A percentile compares a stretch with the other conserved stretches of the same genome.
Evolutionary conservation across 64 coral and sea anemone species (phyloP).

Genomic region (Stichodactyla helianthus): DNA sequence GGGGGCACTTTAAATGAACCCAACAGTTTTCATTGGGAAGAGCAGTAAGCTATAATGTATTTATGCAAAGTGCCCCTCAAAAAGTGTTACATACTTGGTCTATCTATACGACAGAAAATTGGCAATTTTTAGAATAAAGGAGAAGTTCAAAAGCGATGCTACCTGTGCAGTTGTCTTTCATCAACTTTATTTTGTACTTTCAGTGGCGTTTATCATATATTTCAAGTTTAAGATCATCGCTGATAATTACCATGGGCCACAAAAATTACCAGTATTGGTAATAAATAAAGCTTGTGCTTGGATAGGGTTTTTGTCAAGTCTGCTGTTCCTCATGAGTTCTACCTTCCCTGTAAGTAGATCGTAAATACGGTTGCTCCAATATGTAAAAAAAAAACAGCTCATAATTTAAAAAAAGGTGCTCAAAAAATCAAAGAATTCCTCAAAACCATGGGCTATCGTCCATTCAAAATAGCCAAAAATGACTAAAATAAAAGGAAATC

Average conservation of each 20-base stretch:
- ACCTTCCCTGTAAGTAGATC: conserved; percentile 8
- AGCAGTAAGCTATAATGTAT: too few relatives aligned
- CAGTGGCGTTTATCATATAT: conserved; percentile 20
- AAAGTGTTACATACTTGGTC: too few relatives aligned
- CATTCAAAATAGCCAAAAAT: too few relatives aligned
- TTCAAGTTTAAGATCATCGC: conserved; percentile 7
- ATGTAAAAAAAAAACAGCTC: not conserved
- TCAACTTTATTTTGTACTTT: not conserved
- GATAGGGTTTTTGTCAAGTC: not conserved
- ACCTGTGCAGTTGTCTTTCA: not conserved
- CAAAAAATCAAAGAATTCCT: too few relatives aligned
- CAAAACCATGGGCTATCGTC: not conserved
- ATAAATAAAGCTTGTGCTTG: not conserved
- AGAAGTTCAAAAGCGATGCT: too few relatives aligned
- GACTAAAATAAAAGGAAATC: not conserved
- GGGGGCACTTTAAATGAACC: too few relatives aligned
- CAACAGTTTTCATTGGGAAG: too few relatives aligned
- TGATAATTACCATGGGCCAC: not conserved
- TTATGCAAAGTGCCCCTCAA: too few relatives aligned
- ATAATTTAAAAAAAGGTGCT: too few relatives aligned
- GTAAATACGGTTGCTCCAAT: not conserved
- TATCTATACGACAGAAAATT: too few relatives aligned
- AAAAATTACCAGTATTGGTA: not conserved
- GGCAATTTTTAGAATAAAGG: too few relatives aligned
- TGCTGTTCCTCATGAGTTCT: not conserved